Conservation (phyloP, 1,140 invertebrate genomes). For the Manduca sexta region DNA sequence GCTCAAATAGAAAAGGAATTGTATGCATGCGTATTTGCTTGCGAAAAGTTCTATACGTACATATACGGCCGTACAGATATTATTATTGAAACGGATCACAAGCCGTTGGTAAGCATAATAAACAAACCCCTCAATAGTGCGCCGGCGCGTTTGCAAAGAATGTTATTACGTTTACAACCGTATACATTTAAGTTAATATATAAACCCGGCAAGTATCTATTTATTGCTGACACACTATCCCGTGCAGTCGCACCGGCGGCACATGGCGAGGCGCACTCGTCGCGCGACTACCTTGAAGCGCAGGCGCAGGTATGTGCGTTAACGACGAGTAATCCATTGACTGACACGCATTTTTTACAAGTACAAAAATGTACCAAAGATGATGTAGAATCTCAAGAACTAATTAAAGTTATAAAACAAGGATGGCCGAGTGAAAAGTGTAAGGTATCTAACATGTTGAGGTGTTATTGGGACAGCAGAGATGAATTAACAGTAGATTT, state of each 20-base stretch:
- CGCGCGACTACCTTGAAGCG: neutral
- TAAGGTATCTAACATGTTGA: neutral
- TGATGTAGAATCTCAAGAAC: neutral
- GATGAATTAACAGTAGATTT: constrained; percentile 23
- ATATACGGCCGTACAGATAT: constrained; percentile 12
- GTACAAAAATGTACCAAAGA: constrained; percentile 1
- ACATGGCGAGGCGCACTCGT: neutral
- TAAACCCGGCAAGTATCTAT: constrained; percentile 41
- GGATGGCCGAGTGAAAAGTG: neutral
- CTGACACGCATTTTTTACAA: constrained; percentile 14
- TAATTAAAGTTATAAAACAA: neutral
- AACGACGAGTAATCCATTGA: constrained; percentile 8
- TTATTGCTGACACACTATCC: constrained; percentile 21
- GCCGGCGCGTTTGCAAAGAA: constrained; percentile 20
- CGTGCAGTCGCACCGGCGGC: constrained; percentile 33
- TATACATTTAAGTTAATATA: constrained; percentile 35
- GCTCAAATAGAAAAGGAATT: constrained; percentile 21
- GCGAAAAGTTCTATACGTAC: constrained; percentile 16
- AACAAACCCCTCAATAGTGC: constrained; percentile 9
- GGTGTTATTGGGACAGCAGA: neutral
- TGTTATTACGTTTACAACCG: constrained; percentile 49
- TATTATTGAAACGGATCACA: constrained; percentile 16
- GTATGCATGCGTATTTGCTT: constrained; percentile 13
- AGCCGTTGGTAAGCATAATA: constrained; percentile 11
- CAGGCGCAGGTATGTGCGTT: neutral